A percentile compares a stretch with the other conserved stretches of the same genome.
These are phyloP conservation scores for Limosa lapponica DNA, from an alignment of 2,797 vertebrate species.

Conservation along the genomic window DNA sequence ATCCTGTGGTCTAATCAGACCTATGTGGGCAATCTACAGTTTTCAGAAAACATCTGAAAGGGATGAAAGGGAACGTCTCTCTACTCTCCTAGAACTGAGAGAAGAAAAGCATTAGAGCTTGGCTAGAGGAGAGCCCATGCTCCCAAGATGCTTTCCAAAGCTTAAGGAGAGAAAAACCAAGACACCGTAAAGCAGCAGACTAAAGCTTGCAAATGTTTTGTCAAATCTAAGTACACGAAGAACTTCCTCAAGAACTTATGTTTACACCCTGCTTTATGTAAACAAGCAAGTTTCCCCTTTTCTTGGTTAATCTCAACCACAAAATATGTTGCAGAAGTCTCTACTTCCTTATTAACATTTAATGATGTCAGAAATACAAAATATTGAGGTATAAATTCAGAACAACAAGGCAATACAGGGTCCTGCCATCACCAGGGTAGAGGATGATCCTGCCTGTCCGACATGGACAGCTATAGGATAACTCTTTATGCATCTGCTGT, in stretches of 20 bases:
- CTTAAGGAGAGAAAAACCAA: not conserved
- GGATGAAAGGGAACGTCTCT: not conserved
- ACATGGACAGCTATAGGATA: not conserved
- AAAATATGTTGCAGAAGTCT: not conserved
- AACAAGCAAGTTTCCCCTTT: not conserved
- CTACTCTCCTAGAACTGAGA: not conserved
- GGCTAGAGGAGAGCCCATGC: not conserved
- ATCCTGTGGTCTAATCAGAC: not conserved
- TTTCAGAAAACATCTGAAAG: not conserved
- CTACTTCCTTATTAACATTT: not conserved
- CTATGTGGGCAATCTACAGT: not conserved
- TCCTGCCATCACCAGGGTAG: not conserved
- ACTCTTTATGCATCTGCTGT: not conserved
- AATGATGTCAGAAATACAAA: not conserved
- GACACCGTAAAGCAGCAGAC: not conserved
- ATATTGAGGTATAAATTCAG: not conserved
- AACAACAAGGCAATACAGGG: not conserved
- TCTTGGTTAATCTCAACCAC: not conserved
- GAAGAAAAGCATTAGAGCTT: not conserved
- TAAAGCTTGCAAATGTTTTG: not conserved
- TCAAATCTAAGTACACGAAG: not conserved
- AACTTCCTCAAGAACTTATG: not conserved
- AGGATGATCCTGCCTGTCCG: not conserved
- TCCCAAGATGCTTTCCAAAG: not conserved
- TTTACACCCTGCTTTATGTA: not conserved